Conservation (phyloP, 1,140 invertebrate genomes). For the Leptopilina boulardi region DNA sequence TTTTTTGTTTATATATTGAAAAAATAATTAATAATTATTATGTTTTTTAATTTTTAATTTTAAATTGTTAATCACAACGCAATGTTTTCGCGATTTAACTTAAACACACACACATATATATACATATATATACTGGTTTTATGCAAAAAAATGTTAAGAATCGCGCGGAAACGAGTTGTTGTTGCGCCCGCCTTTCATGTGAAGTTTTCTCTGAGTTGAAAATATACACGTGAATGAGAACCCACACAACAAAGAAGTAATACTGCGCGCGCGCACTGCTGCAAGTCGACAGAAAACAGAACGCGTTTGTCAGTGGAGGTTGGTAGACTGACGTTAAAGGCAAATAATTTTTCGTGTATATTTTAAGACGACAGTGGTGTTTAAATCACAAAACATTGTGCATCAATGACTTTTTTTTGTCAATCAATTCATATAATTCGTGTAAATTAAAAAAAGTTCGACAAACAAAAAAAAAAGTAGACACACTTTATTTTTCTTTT, state of each 20-base stretch:
- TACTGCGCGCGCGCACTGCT: conserved; percentile 22
- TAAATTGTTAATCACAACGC: no score
- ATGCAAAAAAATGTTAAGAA: not conserved
- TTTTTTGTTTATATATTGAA: no score
- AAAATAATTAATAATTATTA: no score
- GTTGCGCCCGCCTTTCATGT: not conserved
- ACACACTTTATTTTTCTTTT: no score
- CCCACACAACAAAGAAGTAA: conserved; percentile 25
- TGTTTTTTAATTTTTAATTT: no score
- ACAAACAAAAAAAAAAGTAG: conserved; percentile 45
- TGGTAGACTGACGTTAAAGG: conserved; percentile 51
- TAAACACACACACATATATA: no score
- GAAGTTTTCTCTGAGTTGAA: not conserved
- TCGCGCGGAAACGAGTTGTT: conserved; percentile 19
- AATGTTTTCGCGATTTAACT: no score
- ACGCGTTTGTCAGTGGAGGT: conserved; percentile 56
- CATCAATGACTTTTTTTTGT: not conserved
- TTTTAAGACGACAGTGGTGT: not conserved
- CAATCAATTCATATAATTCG: no score
- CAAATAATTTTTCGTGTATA: not conserved
- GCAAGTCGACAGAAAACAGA: conserved; percentile 16
- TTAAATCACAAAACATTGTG: not conserved
- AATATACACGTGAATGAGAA: not conserved
- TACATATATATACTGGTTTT: not conserved
- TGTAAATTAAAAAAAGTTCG: not conserved